These are phyloP conservation scores for Eulemur albifrons DNA, from an alignment of 2,797 vertebrate genomes.

Conservation along the genomic window DNA sequence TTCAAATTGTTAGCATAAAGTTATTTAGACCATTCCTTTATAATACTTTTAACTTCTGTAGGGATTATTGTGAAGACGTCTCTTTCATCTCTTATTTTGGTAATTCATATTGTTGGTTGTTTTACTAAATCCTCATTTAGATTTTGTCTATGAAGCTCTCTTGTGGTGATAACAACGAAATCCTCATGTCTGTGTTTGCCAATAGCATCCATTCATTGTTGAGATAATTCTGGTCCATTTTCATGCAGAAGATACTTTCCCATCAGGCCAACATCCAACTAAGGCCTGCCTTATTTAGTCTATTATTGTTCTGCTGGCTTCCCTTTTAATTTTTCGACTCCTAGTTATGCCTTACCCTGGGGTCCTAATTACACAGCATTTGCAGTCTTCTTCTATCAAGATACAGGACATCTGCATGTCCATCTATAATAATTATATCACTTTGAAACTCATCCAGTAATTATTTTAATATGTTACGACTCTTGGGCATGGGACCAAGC, in stretches of 20 bases:
- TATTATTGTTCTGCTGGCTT: neutral
- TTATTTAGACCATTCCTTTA: neutral
- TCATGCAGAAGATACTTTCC: neutral
- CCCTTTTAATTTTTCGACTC: neutral
- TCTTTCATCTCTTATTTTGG: neutral
- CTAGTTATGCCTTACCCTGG: neutral
- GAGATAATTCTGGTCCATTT: neutral
- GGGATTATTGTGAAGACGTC: neutral
- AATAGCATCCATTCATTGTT: neutral
- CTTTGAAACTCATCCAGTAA: neutral
- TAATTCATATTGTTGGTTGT: neutral
- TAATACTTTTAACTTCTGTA: neutral
- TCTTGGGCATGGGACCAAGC: neutral
- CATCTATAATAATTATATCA: neutral
- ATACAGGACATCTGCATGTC: neutral
- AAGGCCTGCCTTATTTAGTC: neutral
- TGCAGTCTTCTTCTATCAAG: neutral
- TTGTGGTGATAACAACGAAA: neutral
- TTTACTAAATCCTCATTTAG: neutral
- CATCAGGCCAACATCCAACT: neutral
- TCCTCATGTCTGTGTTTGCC: neutral
- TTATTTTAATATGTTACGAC: neutral
- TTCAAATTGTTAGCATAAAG: neutral
- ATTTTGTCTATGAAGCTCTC: neutral
- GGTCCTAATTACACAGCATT: neutral